These are phyloP conservation scores for Suillia variegata DNA, from an alignment of 2,888 invertebrate species.

Conservation along the genomic window DNA sequence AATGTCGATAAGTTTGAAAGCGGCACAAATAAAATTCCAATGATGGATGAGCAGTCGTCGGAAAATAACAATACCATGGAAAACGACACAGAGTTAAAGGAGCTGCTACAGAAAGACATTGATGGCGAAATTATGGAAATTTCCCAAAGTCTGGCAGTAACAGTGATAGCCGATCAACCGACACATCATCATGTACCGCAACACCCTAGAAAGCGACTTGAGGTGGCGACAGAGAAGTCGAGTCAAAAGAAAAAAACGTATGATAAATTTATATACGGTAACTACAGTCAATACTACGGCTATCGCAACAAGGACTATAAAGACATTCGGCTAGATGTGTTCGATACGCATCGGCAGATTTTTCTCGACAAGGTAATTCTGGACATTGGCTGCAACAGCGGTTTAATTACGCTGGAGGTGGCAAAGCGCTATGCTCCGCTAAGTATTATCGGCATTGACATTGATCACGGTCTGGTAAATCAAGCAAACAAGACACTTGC, in stretches of 20 bases:
- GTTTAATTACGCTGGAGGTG: constrained; percentile 77
- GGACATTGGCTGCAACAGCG: constrained; percentile 90
- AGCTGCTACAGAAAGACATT: too few relatives aligned
- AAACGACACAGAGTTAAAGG: too few relatives aligned
- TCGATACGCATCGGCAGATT: constrained; percentile 68
- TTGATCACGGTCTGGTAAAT: constrained; percentile 75
- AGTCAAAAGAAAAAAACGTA: constrained; percentile 29
- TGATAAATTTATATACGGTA: constrained; percentile 55
- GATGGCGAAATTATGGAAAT: too few relatives aligned
- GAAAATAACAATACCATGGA: too few relatives aligned
- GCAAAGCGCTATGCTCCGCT: constrained; percentile 74
- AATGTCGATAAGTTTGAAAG: too few relatives aligned
- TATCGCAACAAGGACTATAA: constrained; percentile 74
- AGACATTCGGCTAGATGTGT: constrained; percentile 73
- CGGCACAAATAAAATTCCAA: too few relatives aligned
- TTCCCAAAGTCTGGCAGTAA: too few relatives aligned
- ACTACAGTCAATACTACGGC: constrained; percentile 74
- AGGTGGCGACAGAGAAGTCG: not conserved
- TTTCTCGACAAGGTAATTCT: constrained; percentile 77
- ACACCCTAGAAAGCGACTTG: constrained; percentile 35
- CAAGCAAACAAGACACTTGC: constrained; percentile 37
- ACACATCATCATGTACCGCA: constrained; percentile 6
- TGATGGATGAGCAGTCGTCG: too few relatives aligned
- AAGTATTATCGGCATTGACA: constrained; percentile 80
- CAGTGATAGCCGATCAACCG: too few relatives aligned